phyloP scores from a whole-genome alignment of 2,113 vertebrate genomes.

The Peromyscus leucopus region DNA sequence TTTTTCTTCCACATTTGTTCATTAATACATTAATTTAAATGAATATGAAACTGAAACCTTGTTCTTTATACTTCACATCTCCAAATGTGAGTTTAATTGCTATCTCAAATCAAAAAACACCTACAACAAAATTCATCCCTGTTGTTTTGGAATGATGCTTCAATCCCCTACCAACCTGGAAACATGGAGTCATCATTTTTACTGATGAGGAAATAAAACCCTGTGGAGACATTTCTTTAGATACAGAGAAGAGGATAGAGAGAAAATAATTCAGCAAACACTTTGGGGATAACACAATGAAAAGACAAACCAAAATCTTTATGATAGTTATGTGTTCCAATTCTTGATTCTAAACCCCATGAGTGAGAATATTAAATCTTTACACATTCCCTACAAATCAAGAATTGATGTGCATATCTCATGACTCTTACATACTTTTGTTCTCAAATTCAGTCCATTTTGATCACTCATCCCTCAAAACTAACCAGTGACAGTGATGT shows the following conservation, averaged over 20 bases:
- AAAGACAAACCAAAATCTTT: not conserved
- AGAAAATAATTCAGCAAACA: not conserved
- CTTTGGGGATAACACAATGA: not conserved
- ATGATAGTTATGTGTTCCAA: not conserved
- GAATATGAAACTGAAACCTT: not conserved
- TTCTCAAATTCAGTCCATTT: no score
- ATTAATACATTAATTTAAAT: not conserved
- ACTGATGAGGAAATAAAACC: not conserved
- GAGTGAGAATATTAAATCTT: not conserved
- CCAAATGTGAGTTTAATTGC: not conserved
- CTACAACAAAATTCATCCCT: not conserved
- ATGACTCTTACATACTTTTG: no score
- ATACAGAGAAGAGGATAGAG: no score
- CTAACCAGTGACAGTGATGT: not conserved
- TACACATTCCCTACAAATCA: rapidly evolving
- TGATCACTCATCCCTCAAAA: not conserved
- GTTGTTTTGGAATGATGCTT: not conserved
- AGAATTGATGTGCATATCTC: rapidly evolving
- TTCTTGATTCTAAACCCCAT: no score
- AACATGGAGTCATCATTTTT: not conserved
- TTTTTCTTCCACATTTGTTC: not conserved
- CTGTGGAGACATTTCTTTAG: not conserved
- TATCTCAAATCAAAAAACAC: not conserved
- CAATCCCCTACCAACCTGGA: not conserved
- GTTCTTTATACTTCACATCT: not conserved